Evolutionary conservation across 2,888 invertebrate species (phyloP).

Genomic region (Lasioglossum pauxillum): DNA sequence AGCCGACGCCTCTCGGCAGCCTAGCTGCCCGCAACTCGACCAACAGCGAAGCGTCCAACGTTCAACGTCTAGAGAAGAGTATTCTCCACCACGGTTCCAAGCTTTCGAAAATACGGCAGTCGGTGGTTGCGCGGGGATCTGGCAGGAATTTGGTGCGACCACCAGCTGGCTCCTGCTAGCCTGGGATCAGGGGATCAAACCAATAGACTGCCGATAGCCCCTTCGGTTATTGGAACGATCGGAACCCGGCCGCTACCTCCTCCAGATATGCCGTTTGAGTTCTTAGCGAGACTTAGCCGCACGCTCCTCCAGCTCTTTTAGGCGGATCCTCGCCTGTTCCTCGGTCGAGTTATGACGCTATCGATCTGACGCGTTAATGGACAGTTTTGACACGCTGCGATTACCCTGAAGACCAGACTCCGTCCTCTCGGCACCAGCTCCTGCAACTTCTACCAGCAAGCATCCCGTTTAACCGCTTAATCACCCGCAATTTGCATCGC

Average conservation of each 20-base stretch:
- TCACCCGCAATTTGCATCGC: neutral
- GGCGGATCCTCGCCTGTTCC: conserved; percentile 76
- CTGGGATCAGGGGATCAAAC: conserved; percentile 82
- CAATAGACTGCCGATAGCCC: conserved; percentile 84
- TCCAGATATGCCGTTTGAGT: neutral
- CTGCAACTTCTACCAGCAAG: neutral
- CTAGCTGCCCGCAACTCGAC: neutral
- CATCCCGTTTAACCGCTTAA: neutral
- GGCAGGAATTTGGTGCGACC: conserved; percentile 78
- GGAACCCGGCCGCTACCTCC: conserved; percentile 56
- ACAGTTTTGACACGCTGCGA: conserved; percentile 45
- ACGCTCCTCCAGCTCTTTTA: conserved; percentile 58
- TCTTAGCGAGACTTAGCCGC: neutral
- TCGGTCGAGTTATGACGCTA: conserved; percentile 78
- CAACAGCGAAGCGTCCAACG: neutral
- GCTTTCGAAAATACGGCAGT: conserved; percentile 8
- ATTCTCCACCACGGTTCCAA: neutral
- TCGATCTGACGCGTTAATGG: conserved; percentile 78
- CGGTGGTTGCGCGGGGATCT: neutral
- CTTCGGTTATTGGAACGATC: conserved; percentile 82
- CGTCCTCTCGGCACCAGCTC: neutral
- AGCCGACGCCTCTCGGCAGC: neutral
- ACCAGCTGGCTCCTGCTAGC: conserved; percentile 78
- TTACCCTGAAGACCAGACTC: neutral
- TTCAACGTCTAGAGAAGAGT: neutral